Conservation (phyloP, 2,113 vertebrate genomes). For the Odocoileus virginianus region DNA sequence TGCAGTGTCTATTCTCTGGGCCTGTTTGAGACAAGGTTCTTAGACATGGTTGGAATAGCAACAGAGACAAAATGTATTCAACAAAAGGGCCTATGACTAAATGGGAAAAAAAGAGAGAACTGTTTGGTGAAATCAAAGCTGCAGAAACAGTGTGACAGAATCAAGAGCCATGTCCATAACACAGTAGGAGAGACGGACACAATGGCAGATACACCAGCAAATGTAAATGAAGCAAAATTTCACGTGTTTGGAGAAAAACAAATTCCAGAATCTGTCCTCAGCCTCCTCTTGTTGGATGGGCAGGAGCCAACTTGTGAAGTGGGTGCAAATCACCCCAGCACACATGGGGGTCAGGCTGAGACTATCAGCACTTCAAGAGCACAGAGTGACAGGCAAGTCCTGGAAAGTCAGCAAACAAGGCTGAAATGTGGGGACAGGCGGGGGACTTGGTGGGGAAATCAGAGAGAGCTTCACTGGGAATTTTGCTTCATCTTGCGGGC, state of each 20-base stretch:
- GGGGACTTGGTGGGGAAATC: neutral
- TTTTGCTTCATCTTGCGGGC: rapidly evolving
- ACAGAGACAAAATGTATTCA: neutral
- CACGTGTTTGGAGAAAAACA: neutral
- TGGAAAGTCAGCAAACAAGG: no score
- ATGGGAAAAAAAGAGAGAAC: neutral
- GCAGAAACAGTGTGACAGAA: neutral
- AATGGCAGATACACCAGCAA: neutral
- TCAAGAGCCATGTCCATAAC: no score
- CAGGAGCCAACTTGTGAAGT: rapidly evolving
- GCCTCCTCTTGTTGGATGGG: neutral
- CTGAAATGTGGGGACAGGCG: neutral
- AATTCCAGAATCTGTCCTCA: neutral
- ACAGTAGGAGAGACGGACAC: neutral
- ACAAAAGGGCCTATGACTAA: neutral
- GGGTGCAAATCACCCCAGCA: neutral
- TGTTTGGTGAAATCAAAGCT: neutral
- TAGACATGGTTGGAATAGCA: neutral
- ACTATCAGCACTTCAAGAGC: neutral
- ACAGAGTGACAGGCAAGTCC: neutral
- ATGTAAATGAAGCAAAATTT: neutral
- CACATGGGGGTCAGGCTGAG: rapidly evolving
- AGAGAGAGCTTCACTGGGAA: neutral
- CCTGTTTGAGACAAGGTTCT: neutral
- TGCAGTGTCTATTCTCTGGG: neutral